Conservation (phyloP, 2,113 vertebrate genomes). For the Neodontobutis hainanensis region DNA sequence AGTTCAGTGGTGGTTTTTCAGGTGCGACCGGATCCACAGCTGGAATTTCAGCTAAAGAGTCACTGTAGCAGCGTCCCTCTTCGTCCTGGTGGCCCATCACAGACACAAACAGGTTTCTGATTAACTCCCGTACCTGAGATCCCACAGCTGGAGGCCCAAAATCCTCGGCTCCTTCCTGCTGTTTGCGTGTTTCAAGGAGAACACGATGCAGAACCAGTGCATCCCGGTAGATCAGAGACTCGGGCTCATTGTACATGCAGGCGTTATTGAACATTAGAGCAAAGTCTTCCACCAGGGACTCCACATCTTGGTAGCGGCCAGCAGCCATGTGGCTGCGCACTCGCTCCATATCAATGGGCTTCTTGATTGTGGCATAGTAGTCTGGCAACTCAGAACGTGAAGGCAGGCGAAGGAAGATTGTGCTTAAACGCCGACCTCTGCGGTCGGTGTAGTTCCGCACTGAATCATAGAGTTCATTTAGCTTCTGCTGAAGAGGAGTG, state of each 20-base stretch:
- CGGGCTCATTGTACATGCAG: constrained; percentile 96
- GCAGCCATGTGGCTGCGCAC: constrained; percentile 93
- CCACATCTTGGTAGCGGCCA: constrained; percentile 96
- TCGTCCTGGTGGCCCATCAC: constrained; percentile 98
- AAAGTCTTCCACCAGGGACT: constrained; percentile 95
- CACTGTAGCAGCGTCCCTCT: constrained; percentile 96
- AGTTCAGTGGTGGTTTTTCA: constrained; percentile 88
- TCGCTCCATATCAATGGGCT: constrained; percentile 97
- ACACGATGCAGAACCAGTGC: constrained; percentile 94
- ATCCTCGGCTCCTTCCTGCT: constrained; percentile 92
- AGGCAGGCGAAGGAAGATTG: constrained; percentile 93
- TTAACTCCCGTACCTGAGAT: constrained; percentile 91
- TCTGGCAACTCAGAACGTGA: constrained; percentile 95
- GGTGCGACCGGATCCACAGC: constrained; percentile 88
- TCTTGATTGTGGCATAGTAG: constrained; percentile 98
- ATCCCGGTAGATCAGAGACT: constrained; percentile 98
- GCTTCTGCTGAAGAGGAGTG: constrained; percentile 94
- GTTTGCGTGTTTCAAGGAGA: constrained; percentile 90
- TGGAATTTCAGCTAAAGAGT: constrained; percentile 96
- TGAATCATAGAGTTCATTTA: constrained; percentile 95
- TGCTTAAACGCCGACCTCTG: constrained; percentile 91
- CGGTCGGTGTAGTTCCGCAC: constrained; percentile 97
- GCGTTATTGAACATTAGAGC: constrained; percentile 99
- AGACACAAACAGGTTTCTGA: constrained; percentile 96
- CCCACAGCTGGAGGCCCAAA: constrained; percentile 86